Base-by-base conservation (phyloP, 2,888 invertebrate species). In the Argynnis bischoffii region DNA sequence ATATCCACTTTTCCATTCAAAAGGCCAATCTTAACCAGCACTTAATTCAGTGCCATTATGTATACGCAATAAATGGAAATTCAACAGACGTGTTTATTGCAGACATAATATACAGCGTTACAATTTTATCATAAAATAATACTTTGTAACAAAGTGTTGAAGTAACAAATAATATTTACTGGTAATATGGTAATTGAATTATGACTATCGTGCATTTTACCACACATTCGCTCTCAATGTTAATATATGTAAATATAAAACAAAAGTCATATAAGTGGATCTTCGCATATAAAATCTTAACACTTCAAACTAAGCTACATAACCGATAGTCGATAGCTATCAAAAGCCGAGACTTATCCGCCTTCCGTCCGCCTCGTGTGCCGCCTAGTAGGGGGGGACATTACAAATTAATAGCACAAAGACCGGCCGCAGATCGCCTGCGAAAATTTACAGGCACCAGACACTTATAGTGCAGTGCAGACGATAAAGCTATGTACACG, bases 391-490 rank as follows among this genome's bases (percentile, higher is more conserved):
- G 77, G 79, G 88, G 89, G 88, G 85, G 87, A 86, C 91, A 92
- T 92, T 91, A 92, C 92, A 90, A 92, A 92, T 92, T 92, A 92
- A 92, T 92, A 90, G 91, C 87, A 89, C 91, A 91, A 92, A 92
- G 92, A 92, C 90, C 90, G 87, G 81, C 90, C 90, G 81, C 90
- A 90, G 91, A 90, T 91, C 90, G 90, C 86, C 84, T 85, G 82
- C 88, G 90, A 92, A 92, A 92, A 92, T 92, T 92, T 91, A 91
- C 89, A 87, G 87, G 84, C 86, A 76, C 83, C 81, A 86, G 87
- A 86, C 88, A 87, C 88, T 87, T 88, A 86, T 84, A 85, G 83
- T 80, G 79, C 79, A 77, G 77, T 81, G 80, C 81, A 80, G 82
- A 84, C 81, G 81, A 84, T 84, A 80, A 81, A 84, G 82, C 79